Conservation (phyloP, 2,113 vertebrate species). For the Antechinus stuartii region DNA sequence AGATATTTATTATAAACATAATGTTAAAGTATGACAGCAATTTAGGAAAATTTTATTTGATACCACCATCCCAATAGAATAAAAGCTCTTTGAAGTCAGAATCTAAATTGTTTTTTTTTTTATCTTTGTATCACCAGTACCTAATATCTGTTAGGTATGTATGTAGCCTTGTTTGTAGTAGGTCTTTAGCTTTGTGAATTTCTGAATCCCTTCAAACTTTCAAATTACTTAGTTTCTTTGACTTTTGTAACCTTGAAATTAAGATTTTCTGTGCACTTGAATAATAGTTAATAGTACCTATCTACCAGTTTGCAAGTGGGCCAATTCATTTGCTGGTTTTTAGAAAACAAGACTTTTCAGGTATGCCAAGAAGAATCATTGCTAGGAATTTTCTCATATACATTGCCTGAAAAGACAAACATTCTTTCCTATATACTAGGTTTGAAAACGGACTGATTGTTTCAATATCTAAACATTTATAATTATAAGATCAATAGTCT, state of each 20-base stretch:
- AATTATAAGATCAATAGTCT: background rate
- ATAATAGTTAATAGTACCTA: background rate
- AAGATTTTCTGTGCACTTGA: background rate
- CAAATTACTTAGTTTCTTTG: background rate
- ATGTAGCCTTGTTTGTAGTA: background rate
- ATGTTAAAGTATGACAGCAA: too few species aligned
- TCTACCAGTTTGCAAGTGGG: constrained; percentile 8
- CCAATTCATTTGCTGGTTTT: constrained; percentile 3
- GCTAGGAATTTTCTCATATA: constrained; percentile 23
- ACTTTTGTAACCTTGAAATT: background rate
- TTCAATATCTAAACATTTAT: constrained; percentile 14
- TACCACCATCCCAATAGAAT: background rate
- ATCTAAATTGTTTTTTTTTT: background rate
- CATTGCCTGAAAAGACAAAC: background rate
- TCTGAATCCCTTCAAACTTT: background rate
- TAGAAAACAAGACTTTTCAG: background rate
- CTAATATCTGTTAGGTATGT: background rate
- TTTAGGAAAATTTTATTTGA: background rate
- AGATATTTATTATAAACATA: too few species aligned
- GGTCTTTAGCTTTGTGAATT: background rate
- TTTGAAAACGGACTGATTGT: constrained; percentile 19
- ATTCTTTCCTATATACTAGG: background rate
- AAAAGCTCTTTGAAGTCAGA: background rate
- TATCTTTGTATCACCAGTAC: background rate
- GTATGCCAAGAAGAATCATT: background rate